Evolutionary conservation across 2,888 invertebrate species (phyloP), one percentile per base, ranked within the genome.

Genomic region (Metopia argyrocephala): DNA sequence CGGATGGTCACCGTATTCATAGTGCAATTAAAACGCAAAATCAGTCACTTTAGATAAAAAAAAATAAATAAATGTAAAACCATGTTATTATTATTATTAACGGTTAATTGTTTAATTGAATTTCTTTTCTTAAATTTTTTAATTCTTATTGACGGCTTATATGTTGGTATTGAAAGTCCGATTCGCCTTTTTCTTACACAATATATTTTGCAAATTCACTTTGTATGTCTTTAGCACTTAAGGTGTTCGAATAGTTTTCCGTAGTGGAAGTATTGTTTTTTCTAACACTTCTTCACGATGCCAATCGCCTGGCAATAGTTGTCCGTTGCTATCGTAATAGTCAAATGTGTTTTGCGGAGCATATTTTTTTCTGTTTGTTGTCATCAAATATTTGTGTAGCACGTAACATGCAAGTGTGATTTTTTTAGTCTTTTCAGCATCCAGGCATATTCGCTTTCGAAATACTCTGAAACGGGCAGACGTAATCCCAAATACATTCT

Each of bases 101-200:
- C n/a, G n/a, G n/a, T n/a, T n/a, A n/a, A n/a, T n/a, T n/a, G n/a
- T n/a, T n/a, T n/a, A n/a, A n/a, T n/a, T n/a, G n/a, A n/a, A n/a
- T n/a, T n/a, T n/a, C n/a, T n/a, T n/a, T n/a, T n/a, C n/a, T n/a
- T n/a, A n/a, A n/a, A n/a, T n/a, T n/a, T n/a, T n/a, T n/a, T n/a
- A n/a, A n/a, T n/a, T n/a, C n/a, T n/a, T n/a, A n/a, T n/a, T n/a
- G n/a, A n/a, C 7, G 56, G 18, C 5, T 27, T 12, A 57, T 27
- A 21, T 65, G 50, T 62, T 23, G 48, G 9, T 64, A 64, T 12
- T 64, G 64, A 27, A 50, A 64, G n/a, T 28, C 64, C 25, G 50
- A 28, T 64, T 46, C 64, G 50, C 64, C 48, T 64, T 64, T 50
- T 50, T 64, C 28, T n/a, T n/a, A n/a, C 2, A 28, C 48, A n/a